Percentiles rank a stretch among this genome's conserved stretches.
These are phyloP conservation scores for Cephus sareptanus DNA, from an alignment of 2,888 invertebrate genomes.

Conservation along the genomic window DNA sequence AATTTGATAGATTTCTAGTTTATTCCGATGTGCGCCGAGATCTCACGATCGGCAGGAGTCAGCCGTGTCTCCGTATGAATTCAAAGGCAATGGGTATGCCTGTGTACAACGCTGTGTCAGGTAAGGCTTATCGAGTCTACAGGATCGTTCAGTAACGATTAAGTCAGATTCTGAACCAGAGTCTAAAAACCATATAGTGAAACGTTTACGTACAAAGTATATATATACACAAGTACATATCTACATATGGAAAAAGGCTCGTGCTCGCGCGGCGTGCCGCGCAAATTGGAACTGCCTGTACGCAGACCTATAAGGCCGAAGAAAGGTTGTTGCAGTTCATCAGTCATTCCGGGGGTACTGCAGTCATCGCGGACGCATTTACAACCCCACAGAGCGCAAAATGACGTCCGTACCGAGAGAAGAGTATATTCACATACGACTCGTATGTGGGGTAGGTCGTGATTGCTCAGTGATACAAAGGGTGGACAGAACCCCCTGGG, in stretches of 20 bases:
- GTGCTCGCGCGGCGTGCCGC: background rate
- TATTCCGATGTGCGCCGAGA: constrained; percentile 42
- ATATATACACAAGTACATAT: background rate
- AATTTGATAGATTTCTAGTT: constrained; percentile 63
- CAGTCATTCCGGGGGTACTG: constrained; percentile 60
- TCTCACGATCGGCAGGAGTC: constrained; percentile 14
- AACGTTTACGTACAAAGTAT: background rate
- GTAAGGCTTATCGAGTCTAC: too few species aligned
- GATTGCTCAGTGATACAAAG: constrained; percentile 66
- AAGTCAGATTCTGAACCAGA: background rate
- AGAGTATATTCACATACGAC: constrained; percentile 30
- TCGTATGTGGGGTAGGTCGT: constrained; percentile 62
- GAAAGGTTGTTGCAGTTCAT: constrained; percentile 63
- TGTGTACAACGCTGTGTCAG: too few species aligned
- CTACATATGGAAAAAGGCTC: constrained; percentile 2
- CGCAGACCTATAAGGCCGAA: constrained; percentile 37
- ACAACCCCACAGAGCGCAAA: constrained; percentile 58
- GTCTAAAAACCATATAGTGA: background rate
- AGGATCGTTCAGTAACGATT: too few species aligned
- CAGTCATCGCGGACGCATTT: constrained; percentile 52
- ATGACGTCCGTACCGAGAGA: constrained; percentile 52
- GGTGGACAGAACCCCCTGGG: constrained; percentile 62
- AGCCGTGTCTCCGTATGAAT: background rate
- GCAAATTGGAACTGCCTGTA: constrained; percentile 1
- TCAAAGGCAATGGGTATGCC: background rate